Percentiles rank a stretch among this genome's conserved stretches.
These are phyloP conservation scores for Potamarius usumacintae DNA, from an alignment of 2,113 vertebrate species.

Conservation along the genomic window DNA sequence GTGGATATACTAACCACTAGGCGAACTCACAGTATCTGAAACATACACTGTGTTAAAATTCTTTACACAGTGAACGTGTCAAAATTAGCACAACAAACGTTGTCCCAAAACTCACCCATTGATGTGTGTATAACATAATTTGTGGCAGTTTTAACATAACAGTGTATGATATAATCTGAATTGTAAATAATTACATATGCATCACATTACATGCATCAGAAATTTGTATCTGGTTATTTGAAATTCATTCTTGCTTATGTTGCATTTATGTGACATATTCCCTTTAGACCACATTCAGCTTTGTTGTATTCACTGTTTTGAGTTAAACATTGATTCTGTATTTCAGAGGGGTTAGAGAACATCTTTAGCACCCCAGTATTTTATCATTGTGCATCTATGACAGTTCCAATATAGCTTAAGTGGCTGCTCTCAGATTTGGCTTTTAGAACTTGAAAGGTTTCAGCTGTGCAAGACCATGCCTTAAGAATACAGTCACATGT, in stretches of 20 bases:
- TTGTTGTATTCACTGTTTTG: background rate
- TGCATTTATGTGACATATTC: background rate
- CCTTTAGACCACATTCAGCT: background rate
- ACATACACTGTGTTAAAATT: too few species aligned
- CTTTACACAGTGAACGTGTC: too few species aligned
- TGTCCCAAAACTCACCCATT: too few species aligned
- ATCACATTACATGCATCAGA: background rate
- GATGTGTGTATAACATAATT: too few species aligned
- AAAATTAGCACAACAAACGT: too few species aligned
- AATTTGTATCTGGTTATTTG: background rate
- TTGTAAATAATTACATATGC: background rate
- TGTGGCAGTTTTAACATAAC: too few species aligned
- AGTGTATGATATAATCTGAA: too few species aligned
- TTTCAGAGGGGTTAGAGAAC: slow-evolving; percentile 18
- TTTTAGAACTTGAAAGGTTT: slow-evolving; percentile 31
- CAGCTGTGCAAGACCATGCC: slow-evolving; percentile 35
- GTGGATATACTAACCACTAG: too few species aligned
- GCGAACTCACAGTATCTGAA: too few species aligned
- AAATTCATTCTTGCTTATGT: background rate
- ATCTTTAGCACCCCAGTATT: slow-evolving; percentile 39
- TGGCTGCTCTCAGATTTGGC: slow-evolving; percentile 19
- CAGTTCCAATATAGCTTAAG: slow-evolving; percentile 14
- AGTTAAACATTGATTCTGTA: slow-evolving; percentile 21
- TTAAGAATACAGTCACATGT: slow-evolving; percentile 45
- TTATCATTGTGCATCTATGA: slow-evolving; percentile 29